These are phyloP conservation scores for Allolobophora icterica DNA, from an alignment of 2,888 invertebrate genomes.

Conservation along the genomic window DNA sequence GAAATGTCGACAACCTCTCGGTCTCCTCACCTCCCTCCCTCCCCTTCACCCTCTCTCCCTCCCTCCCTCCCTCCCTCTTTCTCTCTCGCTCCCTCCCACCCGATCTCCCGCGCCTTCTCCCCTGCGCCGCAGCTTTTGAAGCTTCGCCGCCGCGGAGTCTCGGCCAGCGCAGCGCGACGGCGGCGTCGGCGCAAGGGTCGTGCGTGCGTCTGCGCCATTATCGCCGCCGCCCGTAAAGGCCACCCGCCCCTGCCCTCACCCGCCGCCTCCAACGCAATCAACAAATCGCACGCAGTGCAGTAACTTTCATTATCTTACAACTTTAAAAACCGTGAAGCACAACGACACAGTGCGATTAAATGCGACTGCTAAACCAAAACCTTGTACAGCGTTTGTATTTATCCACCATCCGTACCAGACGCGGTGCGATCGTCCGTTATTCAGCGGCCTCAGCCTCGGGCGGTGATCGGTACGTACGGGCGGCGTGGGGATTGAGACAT, in stretches of 20 bases:
- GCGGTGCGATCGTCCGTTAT: neutral
- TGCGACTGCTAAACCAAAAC: neutral
- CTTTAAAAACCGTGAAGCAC: neutral
- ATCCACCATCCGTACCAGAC: neutral
- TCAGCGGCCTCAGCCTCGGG: constrained; percentile 25
- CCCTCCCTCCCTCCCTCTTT: neutral
- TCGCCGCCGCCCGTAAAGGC: constrained; percentile 33
- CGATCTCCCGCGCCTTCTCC: neutral
- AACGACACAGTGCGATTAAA: neutral
- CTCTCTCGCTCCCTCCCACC: neutral
- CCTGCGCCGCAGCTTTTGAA: constrained; percentile 1
- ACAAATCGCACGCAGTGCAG: neutral
- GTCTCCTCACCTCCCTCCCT: neutral
- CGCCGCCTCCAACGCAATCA: neutral
- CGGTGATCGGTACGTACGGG: neutral
- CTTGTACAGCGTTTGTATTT: neutral
- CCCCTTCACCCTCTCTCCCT: neutral
- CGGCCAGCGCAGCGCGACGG: neutral
- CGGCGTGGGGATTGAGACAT: neutral
- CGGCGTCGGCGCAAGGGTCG: neutral
- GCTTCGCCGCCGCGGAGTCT: constrained; percentile 21
- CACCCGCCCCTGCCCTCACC: constrained; percentile 26
- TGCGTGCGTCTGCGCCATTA: constrained; percentile 8
- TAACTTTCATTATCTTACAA: neutral
- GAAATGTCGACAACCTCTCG: constrained; percentile 13